Evolutionary conservation across 1,140 invertebrate species (phyloP), one percentile per base, ranked within the genome.

Genomic region (Delia radicum): DNA sequence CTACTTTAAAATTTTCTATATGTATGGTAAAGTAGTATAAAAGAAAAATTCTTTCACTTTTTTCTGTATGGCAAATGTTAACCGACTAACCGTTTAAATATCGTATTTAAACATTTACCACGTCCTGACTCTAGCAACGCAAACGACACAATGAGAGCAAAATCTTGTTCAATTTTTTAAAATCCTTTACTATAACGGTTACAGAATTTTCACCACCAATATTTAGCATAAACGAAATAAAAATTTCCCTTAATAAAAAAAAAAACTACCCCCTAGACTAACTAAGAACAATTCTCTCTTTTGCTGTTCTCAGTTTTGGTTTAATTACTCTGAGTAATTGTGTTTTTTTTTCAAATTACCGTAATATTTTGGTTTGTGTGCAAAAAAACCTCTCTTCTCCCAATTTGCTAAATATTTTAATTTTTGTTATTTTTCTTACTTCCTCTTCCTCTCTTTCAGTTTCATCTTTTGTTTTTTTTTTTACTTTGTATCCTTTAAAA

Each of bases 91-190:
- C 75, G 29, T 55, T 75, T 72, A 61, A 55, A 24, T 21, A 55
- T 3, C 21, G 65, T 21, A 31, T 33, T 69, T 37, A 69, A 69
- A 69, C 29, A 31, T 33, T 69, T 21, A 62, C 72, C 80, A 80
- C 79, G 83, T 85, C 83, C 83, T 85, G 80, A 77, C 83, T 79
- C 83, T 76, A 85, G 81, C 83, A 85, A 85, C 83, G 85, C 83
- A 82, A 80, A 80, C 81, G 83, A 85, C 81, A 85, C 83, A 85
- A 85, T 85, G 83, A 85, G 81, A 80, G 78, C 74, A 31, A n/a
- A 37, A 75, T 12, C 75, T 71, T 33, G 33, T 7, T 81, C 77
- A 76, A 74, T 79, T 79, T 82, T 82, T 80, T 82, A 83, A 83
- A 83, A 81, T 83, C 82, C 82, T 83, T 31, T 72, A 48, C 33